Evolutionary conservation across 92 coral and sea anemone species (phyloP).

Genomic region (Heteractis magnifica): DNA sequence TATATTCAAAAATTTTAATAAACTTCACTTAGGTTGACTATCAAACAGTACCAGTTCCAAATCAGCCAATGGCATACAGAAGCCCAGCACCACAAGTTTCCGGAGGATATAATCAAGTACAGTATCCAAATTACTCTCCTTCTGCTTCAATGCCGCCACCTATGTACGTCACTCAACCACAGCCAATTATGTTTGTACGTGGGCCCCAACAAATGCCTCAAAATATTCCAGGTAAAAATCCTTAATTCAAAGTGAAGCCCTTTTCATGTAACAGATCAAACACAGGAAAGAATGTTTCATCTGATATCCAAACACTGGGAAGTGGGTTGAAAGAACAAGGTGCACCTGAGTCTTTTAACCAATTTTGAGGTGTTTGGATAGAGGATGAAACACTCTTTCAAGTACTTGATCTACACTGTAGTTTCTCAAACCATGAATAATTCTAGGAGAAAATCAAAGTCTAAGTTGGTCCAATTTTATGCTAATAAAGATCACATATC

Average conservation of each 20-base stretch:
- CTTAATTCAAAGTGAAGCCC: not conserved
- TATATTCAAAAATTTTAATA: not conserved
- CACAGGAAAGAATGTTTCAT: too few relatives aligned
- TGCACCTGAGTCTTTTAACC: too few relatives aligned
- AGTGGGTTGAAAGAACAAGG: too few relatives aligned
- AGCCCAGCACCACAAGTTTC: constrained; percentile 7
- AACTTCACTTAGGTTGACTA: constrained; percentile 22
- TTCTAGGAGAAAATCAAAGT: too few relatives aligned
- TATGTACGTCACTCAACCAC: constrained; percentile 4
- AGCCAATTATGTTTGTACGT: constrained; percentile 4
- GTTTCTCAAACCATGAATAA: too few relatives aligned
- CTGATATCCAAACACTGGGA: too few relatives aligned
- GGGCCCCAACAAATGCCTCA: constrained; percentile 5
- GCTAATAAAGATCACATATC: too few relatives aligned
- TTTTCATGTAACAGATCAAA: too few relatives aligned
- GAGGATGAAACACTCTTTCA: too few relatives aligned
- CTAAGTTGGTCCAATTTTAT: too few relatives aligned
- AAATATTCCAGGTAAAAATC: constrained; percentile 9
- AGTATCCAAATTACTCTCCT: constrained; percentile 15
- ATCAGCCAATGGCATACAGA: constrained; percentile 26
- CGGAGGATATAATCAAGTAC: constrained; percentile 18
- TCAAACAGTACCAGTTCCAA: constrained; percentile 14
- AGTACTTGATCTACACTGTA: too few relatives aligned
- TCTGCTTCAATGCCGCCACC: constrained; percentile 15
- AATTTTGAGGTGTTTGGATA: too few relatives aligned